A percentile compares a stretch with the other conserved stretches of the same genome.
phyloP scores from a whole-genome alignment of 1,140 invertebrate species.

The Leptoteleia sp. region DNA sequence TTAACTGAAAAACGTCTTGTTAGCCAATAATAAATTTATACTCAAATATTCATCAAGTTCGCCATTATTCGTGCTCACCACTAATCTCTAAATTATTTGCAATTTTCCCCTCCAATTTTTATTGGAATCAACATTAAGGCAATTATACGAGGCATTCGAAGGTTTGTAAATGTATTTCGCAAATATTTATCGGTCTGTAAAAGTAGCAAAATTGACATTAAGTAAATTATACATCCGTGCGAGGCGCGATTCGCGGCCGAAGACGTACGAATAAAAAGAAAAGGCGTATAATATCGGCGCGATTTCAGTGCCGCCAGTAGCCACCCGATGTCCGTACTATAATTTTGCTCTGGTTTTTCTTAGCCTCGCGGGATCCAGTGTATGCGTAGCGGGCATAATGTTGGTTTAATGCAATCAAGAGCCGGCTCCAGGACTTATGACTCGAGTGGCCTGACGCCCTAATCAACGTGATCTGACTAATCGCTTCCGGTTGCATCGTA shows the following conservation, averaged over 20 bases:
- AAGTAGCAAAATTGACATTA: conserved; percentile 54
- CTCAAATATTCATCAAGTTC: no score
- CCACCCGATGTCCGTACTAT: conserved; percentile 43
- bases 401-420: conserved; percentile 71
- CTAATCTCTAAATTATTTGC: no score
- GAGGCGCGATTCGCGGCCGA: conserved; percentile 1
- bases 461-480: conserved; percentile 74
- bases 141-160: neutral
- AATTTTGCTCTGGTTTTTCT: conserved; percentile 60
- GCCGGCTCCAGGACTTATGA: conserved; percentile 38
- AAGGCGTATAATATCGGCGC: conserved; percentile 49
- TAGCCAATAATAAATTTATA: no score
- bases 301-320: conserved; percentile 38
- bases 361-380: conserved; percentile 27
- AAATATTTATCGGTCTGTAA: conserved; percentile 51
- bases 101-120: no score
- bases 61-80: no score
- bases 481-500: conserved; percentile 71
- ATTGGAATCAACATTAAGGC: no score
- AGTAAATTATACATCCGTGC: conserved; percentile 45
- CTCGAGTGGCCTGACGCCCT: conserved; percentile 65
- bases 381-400: conserved; percentile 54
- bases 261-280: conserved; percentile 31
- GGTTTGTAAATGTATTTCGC: conserved; percentile 20
- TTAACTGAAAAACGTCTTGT: no score